Conservation (phyloP, 2,797 vertebrate genomes). For the Phrynocephalus vlangalii region DNA sequence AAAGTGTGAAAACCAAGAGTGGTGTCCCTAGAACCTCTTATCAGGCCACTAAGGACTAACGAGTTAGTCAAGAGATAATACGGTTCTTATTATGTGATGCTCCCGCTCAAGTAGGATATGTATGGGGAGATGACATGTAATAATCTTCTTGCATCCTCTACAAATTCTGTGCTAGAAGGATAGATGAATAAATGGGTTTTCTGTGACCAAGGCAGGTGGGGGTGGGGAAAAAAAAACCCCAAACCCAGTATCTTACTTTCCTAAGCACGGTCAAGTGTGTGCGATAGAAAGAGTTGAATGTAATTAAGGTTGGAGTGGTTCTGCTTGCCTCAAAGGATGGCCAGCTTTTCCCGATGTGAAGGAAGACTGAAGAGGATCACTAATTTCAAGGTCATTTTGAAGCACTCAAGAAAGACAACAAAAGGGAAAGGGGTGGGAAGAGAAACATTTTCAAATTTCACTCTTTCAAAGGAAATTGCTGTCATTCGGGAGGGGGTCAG, state of each 20-base stretch:
- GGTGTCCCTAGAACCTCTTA: neutral
- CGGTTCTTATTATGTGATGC: neutral
- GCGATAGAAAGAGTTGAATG: slow-evolving; percentile 20
- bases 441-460: neutral
- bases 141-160: too few relatives aligned
- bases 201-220: too few relatives aligned
- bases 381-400: slow-evolving; percentile 28
- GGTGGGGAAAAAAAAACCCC: too few relatives aligned
- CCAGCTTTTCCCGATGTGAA: slow-evolving; percentile 23
- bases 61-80: neutral
- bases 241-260: neutral
- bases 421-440: slow-evolving; percentile 2
- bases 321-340: neutral
- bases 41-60: neutral
- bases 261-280: slow-evolving; percentile 10
- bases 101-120: neutral
- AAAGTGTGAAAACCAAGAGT: neutral
- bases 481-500: slow-evolving; percentile 3
- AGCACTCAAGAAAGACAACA: slow-evolving; percentile 12
- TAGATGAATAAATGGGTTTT: slow-evolving; percentile 4
- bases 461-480: slow-evolving; percentile 16
- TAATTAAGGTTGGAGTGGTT: slow-evolving; percentile 33
- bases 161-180: neutral
- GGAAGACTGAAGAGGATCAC: slow-evolving; percentile 22
- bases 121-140: neutral